Base-by-base conservation (phyloP, 2,888 invertebrate species). In the Tridacna crocea region DNA sequence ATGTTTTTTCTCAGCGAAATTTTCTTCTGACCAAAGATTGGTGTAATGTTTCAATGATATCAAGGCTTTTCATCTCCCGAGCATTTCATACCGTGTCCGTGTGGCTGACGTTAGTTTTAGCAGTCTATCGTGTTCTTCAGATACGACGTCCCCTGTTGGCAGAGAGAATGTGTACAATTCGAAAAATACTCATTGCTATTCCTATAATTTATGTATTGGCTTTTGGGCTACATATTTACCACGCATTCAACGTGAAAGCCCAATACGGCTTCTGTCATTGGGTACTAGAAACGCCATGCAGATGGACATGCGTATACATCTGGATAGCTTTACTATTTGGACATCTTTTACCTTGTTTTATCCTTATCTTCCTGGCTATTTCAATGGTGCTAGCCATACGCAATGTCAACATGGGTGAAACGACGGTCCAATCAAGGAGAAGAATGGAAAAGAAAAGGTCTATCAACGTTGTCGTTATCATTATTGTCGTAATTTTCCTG, bases 31-130 rank as follows among this genome's bases (percentile, higher is more conserved):
- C 82, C 0, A 78, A 83, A 55, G 82, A 79, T 10, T 86, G 86
- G 86, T 86, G 86, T 47, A 74, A 78, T n/a, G 68, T 26, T 6
- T 46, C 77, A 0, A 86, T 86, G 86, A 75, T 86, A 17, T 47
- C 82, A 0, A 36, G 86, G 6, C 66, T 83, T 24, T 86, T 79
- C 58, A 55, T 86, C 19, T 79, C 86, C 22, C 81, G 83, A n/a
- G 83, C 83, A 15, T 86, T 86, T 60, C 89, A 89, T 68, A 89
- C 89, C 6, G 83, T 87, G 19, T 89, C 89, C 46, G 84, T 89
- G 17, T 89, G 89, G 89, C 73, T 87, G 73, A 88, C 89, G 2
- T 72, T 89, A 1, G 48, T 87, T 13, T 68, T 89, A 10, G 87
- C 81, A 0, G 63, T 84, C 19, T 83, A 89, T n/a, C 79, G 88